These are phyloP conservation scores for Acanthosepion pharaonis DNA, from an alignment of 2,888 invertebrate genomes.

Conservation along the genomic window DNA sequence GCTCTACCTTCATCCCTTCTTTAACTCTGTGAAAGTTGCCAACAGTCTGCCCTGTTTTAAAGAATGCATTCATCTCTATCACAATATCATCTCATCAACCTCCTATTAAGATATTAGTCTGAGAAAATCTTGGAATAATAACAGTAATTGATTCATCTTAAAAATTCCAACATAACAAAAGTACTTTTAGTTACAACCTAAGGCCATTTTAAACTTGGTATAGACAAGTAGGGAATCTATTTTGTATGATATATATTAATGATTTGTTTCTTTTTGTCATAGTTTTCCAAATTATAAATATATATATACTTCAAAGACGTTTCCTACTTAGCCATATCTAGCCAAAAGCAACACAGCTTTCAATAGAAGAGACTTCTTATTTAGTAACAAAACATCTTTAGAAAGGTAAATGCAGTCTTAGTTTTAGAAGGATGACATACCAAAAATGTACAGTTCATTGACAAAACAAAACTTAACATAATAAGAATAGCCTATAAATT, in stretches of 20 bases:
- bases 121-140: too few relatives aligned
- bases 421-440: not conserved
- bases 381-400: not conserved
- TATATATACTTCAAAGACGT: not conserved
- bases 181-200: too few relatives aligned
- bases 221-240: not conserved
- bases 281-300: too few relatives aligned
- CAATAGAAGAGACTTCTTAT: not conserved
- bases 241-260: not conserved
- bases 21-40: too few relatives aligned
- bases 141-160: too few relatives aligned
- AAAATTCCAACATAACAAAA: too few relatives aligned
- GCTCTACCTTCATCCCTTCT: too few relatives aligned
- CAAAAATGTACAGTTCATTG: not conserved
- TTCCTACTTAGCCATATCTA: not conserved
- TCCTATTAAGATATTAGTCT: too few relatives aligned
- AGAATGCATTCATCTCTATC: too few relatives aligned
- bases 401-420: not conserved
- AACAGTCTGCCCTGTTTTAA: too few relatives aligned
- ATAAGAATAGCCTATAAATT: not conserved
- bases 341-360: not conserved
- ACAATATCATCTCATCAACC: too few relatives aligned
- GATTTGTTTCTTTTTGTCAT: too few relatives aligned
- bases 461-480: not conserved
- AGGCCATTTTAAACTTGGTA: not conserved